Evolutionary conservation across 2,888 invertebrate genomes (phyloP).

Genomic region (Geotrupes spiniger): DNA sequence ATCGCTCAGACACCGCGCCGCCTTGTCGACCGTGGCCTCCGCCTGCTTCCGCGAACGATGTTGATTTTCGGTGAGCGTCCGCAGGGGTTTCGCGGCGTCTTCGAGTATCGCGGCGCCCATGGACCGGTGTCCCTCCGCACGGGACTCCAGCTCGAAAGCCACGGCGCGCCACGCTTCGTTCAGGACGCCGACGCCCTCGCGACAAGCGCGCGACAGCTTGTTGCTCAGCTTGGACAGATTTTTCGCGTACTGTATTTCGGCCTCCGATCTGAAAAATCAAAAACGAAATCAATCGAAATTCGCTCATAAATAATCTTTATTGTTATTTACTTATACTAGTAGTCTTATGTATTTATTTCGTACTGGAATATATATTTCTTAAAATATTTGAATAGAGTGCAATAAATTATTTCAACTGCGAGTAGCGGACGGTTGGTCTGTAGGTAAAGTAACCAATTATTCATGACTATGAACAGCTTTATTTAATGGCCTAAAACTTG

Average conservation of each 20-base stretch:
- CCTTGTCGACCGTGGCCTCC: conserved; percentile 81
- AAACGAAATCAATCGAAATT: background rate
- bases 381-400: too few species aligned
- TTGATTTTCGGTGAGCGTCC: conserved; percentile 67
- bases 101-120: conserved; percentile 65
- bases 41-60: conserved; percentile 70
- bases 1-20: conserved; percentile 75
- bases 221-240: conserved; percentile 81
- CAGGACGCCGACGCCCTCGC: conserved; percentile 74
- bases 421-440: too few species aligned
- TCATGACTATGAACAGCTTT: too few species aligned
- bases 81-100: conserved; percentile 87
- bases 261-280: conserved; percentile 70
- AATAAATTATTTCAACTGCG: too few species aligned
- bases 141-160: conserved; percentile 87
- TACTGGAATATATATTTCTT: too few species aligned
- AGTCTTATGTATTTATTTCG: too few species aligned
- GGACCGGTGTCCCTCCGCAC: conserved; percentile 83
- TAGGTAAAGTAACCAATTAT: too few species aligned
- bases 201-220: conserved; percentile 80
- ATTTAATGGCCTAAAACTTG: too few species aligned
- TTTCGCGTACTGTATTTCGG: conserved; percentile 89
- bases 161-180: conserved; percentile 90
- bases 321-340: too few species aligned
- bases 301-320: too few species aligned